phyloP scores from a whole-genome alignment of 2,888 invertebrate genomes.

The Xestia c-nigrum region DNA sequence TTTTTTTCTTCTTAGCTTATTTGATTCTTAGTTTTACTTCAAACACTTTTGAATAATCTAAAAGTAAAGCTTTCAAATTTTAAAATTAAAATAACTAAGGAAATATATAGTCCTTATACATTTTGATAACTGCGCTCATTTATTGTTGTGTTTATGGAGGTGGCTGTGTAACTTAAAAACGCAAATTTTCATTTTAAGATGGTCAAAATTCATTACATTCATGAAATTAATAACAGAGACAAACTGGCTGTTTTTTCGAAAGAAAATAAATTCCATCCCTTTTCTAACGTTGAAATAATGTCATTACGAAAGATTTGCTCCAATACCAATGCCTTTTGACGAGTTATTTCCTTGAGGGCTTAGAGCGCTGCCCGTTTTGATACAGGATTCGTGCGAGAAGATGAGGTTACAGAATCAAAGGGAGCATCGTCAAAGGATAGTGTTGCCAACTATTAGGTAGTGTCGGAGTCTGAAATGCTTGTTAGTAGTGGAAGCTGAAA shows the following conservation, averaged over 20 bases:
- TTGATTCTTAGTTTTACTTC: conserved; percentile 2
- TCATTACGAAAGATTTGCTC: conserved; percentile 40
- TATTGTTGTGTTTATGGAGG: conserved; percentile 3
- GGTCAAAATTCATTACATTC: background rate
- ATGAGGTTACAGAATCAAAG: conserved; percentile 64
- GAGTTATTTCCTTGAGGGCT: conserved; percentile 57
- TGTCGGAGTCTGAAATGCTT: conserved; percentile 22
- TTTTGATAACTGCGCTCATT: background rate
- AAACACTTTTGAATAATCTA: conserved; percentile 3
- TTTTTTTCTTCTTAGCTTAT: background rate
- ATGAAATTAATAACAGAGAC: background rate
- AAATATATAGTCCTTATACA: background rate
- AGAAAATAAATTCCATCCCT: conserved; percentile 1
- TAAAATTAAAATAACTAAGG: conserved; percentile 11
- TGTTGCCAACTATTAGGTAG: conserved; percentile 31
- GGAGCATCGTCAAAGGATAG: conserved; percentile 59
- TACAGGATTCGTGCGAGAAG: conserved; percentile 39
- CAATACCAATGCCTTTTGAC: conserved; percentile 56
- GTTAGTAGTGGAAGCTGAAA: background rate
- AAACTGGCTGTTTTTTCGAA: background rate
- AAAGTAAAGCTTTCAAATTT: conserved; percentile 11
- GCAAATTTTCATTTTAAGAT: background rate
- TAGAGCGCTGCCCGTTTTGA: conserved; percentile 51
- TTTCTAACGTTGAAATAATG: conserved; percentile 9
- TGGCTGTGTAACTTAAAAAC: background rate